Evolutionary conservation across 2,888 invertebrate genomes (phyloP).

Genomic region (Plagiodera versicolora): DNA sequence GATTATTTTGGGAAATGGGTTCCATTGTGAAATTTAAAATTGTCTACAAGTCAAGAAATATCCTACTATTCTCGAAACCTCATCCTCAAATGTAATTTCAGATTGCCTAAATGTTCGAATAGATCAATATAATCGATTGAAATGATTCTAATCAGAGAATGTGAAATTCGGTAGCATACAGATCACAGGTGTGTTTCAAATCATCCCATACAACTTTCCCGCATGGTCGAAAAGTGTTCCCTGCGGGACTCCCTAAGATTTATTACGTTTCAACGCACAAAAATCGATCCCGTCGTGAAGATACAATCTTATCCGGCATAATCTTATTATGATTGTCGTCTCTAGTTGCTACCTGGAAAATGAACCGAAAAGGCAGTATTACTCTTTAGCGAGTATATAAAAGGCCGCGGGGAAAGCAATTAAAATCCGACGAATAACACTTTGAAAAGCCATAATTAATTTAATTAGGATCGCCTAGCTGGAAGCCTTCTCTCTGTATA

Average conservation of each 20-base stretch:
- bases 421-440: conserved; percentile 26
- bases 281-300: background rate
- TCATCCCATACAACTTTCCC: too few species aligned
- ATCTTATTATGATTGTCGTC: conserved; percentile 1
- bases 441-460: conserved; percentile 28
- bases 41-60: too few species aligned
- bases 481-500: conserved; percentile 16
- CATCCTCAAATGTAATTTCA: too few species aligned
- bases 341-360: conserved; percentile 23
- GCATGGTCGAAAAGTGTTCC: background rate
- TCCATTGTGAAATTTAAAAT: too few species aligned
- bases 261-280: background rate
- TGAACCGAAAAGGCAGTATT: conserved; percentile 19
- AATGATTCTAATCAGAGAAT: too few species aligned
- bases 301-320: background rate
- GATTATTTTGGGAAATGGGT: too few species aligned
- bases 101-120: too few species aligned
- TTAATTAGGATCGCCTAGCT: conserved; percentile 30
- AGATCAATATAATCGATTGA: too few species aligned
- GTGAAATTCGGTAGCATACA: too few species aligned
- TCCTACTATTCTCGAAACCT: too few species aligned
- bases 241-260: background rate
- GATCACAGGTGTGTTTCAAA: too few species aligned
- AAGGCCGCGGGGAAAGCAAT: conserved; percentile 25
- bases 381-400: conserved; percentile 20